Percentiles rank a stretch among this genome's conserved stretches.
Evolutionary conservation across 2,797 vertebrate genomes (phyloP).

Genomic region (Xerus rutilus): DNA sequence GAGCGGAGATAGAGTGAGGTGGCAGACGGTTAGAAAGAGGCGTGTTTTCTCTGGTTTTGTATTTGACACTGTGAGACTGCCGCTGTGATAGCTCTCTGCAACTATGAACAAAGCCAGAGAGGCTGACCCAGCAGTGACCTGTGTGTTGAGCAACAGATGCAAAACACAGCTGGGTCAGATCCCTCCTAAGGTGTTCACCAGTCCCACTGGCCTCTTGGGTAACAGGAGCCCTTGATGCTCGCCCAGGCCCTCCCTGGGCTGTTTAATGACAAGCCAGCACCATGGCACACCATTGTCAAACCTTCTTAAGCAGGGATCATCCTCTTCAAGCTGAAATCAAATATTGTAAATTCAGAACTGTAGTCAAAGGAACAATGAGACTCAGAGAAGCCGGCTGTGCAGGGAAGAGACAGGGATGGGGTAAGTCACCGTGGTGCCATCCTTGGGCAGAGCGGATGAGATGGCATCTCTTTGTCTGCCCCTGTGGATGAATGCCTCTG

Average conservation of each 20-base stretch:
- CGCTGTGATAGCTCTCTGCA: background rate
- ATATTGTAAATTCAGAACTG: background rate
- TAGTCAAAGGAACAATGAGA: background rate
- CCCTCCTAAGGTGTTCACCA: conserved; percentile 79
- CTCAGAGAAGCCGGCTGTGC: background rate
- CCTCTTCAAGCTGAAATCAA: conserved; percentile 36
- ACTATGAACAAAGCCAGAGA: conserved; percentile 52
- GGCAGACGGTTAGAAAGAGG: background rate
- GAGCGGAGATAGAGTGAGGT: rapidly evolving
- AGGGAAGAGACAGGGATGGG: background rate
- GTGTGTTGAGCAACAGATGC: conserved; percentile 77
- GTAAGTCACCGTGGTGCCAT: background rate
- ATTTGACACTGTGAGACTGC: background rate
- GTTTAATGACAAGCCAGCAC: conserved; percentile 72
- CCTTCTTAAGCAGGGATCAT: conserved; percentile 63
- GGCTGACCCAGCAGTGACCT: background rate
- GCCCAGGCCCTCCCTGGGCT: conserved; percentile 78
- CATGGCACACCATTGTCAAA: background rate
- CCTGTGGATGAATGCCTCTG: background rate
- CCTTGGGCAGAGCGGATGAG: conserved; percentile 31
- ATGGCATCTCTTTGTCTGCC: background rate
- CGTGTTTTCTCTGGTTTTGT: background rate
- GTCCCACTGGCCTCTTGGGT: conserved; percentile 77
- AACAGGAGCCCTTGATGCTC: conserved; percentile 77
- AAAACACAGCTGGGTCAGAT: background rate